A percentile compares a stretch with the other conserved stretches of the same genome.
phyloP scores from a whole-genome alignment of 1,140 invertebrate species.

The Campoletis sonorensis region DNA sequence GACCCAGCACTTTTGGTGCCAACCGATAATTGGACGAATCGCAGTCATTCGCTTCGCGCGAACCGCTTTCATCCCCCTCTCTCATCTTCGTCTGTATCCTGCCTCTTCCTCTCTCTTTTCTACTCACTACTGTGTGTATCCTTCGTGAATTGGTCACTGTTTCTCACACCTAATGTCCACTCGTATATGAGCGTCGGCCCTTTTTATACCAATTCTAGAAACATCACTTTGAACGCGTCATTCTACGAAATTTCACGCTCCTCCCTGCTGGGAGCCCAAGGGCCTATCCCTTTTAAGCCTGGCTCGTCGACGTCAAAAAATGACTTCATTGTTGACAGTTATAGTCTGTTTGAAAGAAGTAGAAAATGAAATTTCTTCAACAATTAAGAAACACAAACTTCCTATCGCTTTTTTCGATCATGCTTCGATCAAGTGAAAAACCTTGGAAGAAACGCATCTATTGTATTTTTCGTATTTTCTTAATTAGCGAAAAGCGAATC shows the following conservation, averaged over 20 bases:
- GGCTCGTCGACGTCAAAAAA: not conserved
- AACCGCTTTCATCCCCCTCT: constrained; percentile 52
- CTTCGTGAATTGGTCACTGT: not conserved
- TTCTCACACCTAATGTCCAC: not conserved
- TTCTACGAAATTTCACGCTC: not conserved
- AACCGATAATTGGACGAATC: constrained; percentile 72
- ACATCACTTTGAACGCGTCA: not conserved
- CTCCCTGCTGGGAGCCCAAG: too few species aligned
- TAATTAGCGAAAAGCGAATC: not conserved
- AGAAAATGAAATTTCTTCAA: not conserved
- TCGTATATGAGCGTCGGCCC: not conserved
- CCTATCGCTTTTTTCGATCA: too few species aligned
- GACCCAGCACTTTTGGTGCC: constrained; percentile 72
- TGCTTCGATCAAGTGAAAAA: not conserved
- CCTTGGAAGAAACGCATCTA: not conserved
- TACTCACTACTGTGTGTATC: not conserved
- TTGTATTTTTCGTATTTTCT: not conserved
- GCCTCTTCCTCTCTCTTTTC: constrained; percentile 32
- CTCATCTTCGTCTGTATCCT: not conserved
- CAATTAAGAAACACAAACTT: too few species aligned
- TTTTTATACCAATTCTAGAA: not conserved
- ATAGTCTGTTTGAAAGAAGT: not conserved
- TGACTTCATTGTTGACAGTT: not conserved
- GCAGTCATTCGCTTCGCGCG: constrained; percentile 68
- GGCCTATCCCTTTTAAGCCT: not conserved